These are phyloP conservation scores for Cyprinodon brontotheroides DNA, from an alignment of 2,113 vertebrate genomes.

Conservation along the genomic window DNA sequence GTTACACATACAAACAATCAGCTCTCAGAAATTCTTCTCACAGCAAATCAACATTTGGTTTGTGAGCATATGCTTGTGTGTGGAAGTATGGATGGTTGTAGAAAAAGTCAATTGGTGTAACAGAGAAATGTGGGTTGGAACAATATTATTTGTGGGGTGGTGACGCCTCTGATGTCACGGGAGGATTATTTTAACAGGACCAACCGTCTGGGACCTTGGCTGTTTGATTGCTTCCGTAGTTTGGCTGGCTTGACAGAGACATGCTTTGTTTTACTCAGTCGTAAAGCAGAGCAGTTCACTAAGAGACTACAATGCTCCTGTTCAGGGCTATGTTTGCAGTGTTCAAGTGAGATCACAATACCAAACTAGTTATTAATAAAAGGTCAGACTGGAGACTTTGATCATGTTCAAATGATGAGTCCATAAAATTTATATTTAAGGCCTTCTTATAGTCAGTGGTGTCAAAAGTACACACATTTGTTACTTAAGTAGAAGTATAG, in stretches of 20 bases:
- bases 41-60: background rate
- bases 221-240: slow-evolving; percentile 61
- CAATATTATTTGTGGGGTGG: background rate
- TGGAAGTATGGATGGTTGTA: background rate
- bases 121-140: slow-evolving; percentile 20
- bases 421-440: background rate
- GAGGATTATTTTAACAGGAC: slow-evolving; percentile 68
- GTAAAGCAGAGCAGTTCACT: slow-evolving; percentile 59
- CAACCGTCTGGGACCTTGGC: slow-evolving; percentile 57
- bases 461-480: no score
- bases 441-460: no score
- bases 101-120: slow-evolving; percentile 10
- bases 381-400: background rate
- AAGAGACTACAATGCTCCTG: slow-evolving; percentile 67
- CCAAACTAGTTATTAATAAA: slow-evolving; percentile 25
- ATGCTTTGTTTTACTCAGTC: slow-evolving; percentile 63
- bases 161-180: slow-evolving; percentile 62
- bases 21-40: slow-evolving; percentile 14
- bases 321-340: slow-evolving; percentile 68
- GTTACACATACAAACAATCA: slow-evolving; percentile 39
- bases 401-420: background rate
- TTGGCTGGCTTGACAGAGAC: slow-evolving; percentile 55
- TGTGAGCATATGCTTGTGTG: background rate
- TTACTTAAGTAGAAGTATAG: no score
- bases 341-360: slow-evolving; percentile 61